These are phyloP conservation scores for Lordiphosa collinella DNA, from an alignment of 1,140 invertebrate genomes.

Conservation along the genomic window DNA sequence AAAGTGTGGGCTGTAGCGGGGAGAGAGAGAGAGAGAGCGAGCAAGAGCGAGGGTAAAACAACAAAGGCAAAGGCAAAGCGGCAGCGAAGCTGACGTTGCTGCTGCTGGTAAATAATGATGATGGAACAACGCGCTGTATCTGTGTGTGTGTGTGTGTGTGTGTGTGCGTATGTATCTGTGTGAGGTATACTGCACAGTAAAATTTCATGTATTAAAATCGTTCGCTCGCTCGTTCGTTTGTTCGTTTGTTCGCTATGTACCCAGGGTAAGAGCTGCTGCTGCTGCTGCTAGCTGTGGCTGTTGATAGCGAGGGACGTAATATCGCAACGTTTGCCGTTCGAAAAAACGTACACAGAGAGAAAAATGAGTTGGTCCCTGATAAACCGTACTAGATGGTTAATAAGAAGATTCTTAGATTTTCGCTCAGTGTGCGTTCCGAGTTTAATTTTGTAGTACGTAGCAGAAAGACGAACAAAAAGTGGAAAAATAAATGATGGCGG, in stretches of 20 bases:
- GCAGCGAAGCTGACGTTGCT: constrained; percentile 30
- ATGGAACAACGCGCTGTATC: constrained; percentile 55
- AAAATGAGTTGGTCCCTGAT: not conserved
- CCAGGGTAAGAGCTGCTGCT: constrained; percentile 31
- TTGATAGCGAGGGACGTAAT: constrained; percentile 71
- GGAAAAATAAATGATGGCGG: constrained; percentile 71
- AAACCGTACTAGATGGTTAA: no score
- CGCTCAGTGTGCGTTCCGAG: constrained; percentile 50
- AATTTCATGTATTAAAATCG: constrained; percentile 60
- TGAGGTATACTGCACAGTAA: constrained; percentile 45
- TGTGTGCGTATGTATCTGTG: constrained; percentile 10
- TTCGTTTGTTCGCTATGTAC: constrained; percentile 34
- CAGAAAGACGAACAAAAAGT: constrained; percentile 55
- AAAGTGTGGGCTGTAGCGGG: constrained; percentile 53
- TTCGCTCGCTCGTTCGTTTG: constrained; percentile 16
- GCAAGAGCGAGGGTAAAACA: constrained; percentile 66
- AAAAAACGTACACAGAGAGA: constrained; percentile 23
- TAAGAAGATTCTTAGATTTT: no score
- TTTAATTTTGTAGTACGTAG: constrained; percentile 76
- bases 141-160: constrained; percentile 12
- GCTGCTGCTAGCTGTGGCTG: constrained; percentile 21
- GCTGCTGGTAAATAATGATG: constrained; percentile 75
- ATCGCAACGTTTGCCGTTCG: constrained; percentile 75
- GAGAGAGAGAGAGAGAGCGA: constrained; percentile 28
- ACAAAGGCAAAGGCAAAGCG: constrained; percentile 36